Evolutionary conservation across 2,113 vertebrate species (phyloP), one percentile per base, ranked within the genome.

Genomic region (Chrysemys picta): DNA sequence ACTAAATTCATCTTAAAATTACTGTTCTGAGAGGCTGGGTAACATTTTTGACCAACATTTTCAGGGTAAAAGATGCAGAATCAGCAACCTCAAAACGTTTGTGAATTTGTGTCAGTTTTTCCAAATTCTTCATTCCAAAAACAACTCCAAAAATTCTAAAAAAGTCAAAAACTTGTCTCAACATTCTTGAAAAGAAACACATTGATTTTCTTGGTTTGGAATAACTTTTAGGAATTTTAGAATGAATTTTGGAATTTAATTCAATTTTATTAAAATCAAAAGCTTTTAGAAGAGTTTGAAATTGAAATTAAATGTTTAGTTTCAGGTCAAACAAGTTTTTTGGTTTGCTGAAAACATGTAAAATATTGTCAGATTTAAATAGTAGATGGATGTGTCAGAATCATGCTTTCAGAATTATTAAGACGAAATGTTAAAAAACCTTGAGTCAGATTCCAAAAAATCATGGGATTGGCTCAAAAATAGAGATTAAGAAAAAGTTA

Each of bases 1-100:
- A 96, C 96, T 91, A 97, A 91, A 93, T 92, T 94, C 27, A 83
- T 87, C 89, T 80, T 88, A 90, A 96, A 65, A 94, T 91, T 95
- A 96, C 87, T 89, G 80, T 90, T 96, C 89, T 69, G 90, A 95
- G 94, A 96, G 91, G 85, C 31, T 69, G 62, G 4, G 35, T 69
- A 35, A 69, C 4, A 35, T n/a, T n/a, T 69, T 69, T 19, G 6
- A 69, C 62, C 35, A 69, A 17, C 21, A n/a, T n/a, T 38, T 69
- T 69, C 65, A 38, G 38, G 65, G 16, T 38, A 38, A 69, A n/a
- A n/a, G 35, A 19, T 69, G 17, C 35, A 69, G 6, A 19, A 8
- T n/a, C 35, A n/a, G 17, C 4, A 69, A 21, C 65, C 38, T 69
- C 35, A 69, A 10, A 69, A 69, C 14, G 19, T n/a, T 19, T 69